phyloP scores from a whole-genome alignment of 2,113 vertebrate genomes.

The Grallaria varia region DNA sequence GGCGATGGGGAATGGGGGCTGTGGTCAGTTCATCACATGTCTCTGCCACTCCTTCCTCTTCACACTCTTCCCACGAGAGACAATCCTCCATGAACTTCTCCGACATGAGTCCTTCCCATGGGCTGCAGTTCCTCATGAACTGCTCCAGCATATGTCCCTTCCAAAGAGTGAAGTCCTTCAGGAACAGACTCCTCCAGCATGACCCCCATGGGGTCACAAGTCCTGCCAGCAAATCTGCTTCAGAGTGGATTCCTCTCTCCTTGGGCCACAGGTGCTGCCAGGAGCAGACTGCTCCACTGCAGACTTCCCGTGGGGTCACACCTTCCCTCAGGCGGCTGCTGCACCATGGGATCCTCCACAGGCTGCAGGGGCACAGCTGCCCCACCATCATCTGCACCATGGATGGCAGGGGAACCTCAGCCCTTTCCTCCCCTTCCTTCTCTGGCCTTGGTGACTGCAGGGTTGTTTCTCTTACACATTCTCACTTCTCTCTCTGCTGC shows the following conservation, averaged over 20 bases:
- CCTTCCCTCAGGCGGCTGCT: background rate
- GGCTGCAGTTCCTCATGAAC: background rate
- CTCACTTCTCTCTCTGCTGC: background rate
- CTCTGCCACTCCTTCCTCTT: background rate
- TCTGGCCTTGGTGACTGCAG: background rate
- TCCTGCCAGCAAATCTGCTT: background rate
- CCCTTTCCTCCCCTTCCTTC: background rate
- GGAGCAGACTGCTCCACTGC: background rate
- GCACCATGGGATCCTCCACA: background rate
- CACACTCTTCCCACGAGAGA: background rate
- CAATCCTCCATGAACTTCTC: background rate
- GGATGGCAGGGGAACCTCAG: background rate
- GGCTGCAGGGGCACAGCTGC: background rate
- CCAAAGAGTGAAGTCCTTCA: background rate
- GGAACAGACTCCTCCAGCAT: background rate
- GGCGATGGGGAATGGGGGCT: background rate
- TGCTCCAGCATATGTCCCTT: background rate
- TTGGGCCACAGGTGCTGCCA: background rate
- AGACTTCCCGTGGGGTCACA: background rate
- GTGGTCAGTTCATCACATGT: background rate
- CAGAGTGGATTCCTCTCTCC: background rate
- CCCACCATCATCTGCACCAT: background rate
- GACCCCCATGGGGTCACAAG: background rate
- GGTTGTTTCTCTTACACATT: background rate
- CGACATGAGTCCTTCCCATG: background rate